Percentiles rank a stretch among this genome's conserved stretches.
Conservation (phyloP, 37 sponge, comb jelly and placozoan genomes). For the Theonella swinhoei region DNA sequence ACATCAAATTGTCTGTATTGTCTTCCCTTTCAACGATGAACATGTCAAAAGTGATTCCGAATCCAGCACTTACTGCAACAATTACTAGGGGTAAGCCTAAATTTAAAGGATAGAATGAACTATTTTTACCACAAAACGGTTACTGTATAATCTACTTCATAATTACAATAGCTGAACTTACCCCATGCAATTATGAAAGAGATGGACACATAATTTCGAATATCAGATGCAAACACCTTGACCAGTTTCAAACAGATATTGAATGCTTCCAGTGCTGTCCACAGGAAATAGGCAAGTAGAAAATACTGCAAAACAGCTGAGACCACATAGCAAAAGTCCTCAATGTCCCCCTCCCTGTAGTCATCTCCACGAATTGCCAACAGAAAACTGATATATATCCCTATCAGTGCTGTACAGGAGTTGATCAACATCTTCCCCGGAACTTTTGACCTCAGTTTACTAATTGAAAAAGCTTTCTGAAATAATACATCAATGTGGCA, state of each 20-base stretch:
- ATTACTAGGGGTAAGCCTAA: constrained; percentile 23
- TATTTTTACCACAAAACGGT: neutral
- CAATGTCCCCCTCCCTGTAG: neutral
- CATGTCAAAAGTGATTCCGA: constrained; percentile 3
- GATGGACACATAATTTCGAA: neutral
- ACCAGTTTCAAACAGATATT: constrained; percentile 55
- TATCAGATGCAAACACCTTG: constrained; percentile 11
- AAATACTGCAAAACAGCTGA: constrained; percentile 50
- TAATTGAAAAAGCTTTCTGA: neutral
- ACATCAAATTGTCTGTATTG: neutral
- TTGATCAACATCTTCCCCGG: constrained; percentile 41
- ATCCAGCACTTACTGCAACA: constrained; percentile 3
- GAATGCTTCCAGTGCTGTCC: constrained; percentile 49
- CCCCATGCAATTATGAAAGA: constrained; percentile 23
- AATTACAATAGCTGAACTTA: neutral
- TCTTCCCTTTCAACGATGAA: neutral
- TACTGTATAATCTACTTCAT: neutral
- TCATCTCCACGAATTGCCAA: neutral
- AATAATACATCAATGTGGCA: neutral
- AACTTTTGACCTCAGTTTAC: constrained; percentile 20
- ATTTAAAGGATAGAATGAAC: neutral
- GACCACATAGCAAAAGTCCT: constrained; percentile 13
- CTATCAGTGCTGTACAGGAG: constrained; percentile 40
- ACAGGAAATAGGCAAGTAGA: constrained; percentile 44
- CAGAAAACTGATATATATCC: constrained; percentile 31